Percentiles rank a stretch among this genome's conserved stretches.
These are phyloP conservation scores for Oreochromis grahami DNA, from an alignment of 2,797 vertebrate genomes.

Conservation along the genomic window DNA sequence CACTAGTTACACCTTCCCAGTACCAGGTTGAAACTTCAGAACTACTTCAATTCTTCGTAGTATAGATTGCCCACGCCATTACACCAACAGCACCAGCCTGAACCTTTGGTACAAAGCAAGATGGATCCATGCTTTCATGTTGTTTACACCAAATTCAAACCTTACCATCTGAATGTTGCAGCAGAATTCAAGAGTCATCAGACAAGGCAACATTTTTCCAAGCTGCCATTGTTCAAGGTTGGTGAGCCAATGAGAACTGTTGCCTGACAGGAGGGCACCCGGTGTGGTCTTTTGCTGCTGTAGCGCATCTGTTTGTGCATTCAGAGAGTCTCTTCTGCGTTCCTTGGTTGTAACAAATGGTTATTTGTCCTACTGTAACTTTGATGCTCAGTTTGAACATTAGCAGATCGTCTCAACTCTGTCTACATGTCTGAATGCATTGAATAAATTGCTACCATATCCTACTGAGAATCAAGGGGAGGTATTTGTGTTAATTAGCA, in stretches of 20 bases:
- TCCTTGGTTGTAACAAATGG: neutral
- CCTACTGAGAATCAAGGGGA: neutral
- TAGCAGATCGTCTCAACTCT: too few relatives aligned
- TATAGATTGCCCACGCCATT: neutral
- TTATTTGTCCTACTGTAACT: neutral
- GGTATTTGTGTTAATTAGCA: neutral
- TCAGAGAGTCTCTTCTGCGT: rapidly evolving
- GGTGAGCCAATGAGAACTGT: too few relatives aligned
- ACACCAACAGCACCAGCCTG: neutral
- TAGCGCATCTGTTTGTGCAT: neutral
- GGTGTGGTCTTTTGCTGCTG: neutral
- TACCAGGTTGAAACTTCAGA: neutral
- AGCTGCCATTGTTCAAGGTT: neutral
- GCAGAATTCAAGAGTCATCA: neutral
- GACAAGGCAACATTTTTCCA: neutral
- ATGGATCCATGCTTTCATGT: neutral
- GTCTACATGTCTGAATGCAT: neutral
- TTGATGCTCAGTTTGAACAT: neutral
- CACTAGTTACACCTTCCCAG: neutral
- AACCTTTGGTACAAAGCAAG: neutral
- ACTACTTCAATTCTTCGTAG: neutral
- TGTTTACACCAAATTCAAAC: neutral
- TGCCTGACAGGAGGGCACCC: neutral
- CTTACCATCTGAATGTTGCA: neutral
- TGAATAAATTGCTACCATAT: neutral